Evolutionary conservation across 2,113 vertebrate species (phyloP), one percentile per base, ranked within the genome.

Genomic region (Larimichthys crocea): DNA sequence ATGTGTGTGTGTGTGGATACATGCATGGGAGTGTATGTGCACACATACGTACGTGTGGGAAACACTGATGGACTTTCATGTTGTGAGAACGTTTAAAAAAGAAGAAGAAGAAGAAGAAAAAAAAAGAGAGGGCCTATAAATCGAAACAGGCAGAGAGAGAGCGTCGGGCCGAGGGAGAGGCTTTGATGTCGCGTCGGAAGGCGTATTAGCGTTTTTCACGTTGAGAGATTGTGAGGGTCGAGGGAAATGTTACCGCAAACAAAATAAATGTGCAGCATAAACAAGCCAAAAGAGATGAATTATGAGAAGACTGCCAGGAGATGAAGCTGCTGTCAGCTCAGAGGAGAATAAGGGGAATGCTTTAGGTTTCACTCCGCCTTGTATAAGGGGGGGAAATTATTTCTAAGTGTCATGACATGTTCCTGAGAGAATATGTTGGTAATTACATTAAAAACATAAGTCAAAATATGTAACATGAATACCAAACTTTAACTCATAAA

Each of bases 161-260:
- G 48, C 7, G 48, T 20, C 40, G n/a, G 63, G 59, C 35, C 22
- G 44, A 49, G 71, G 26, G 61, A 52, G 61, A 79, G 53, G 63
- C 88, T 91, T 93, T 90, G 90, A 91, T 77, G 84, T 88, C 2
- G 2, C 5, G 68, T 78, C 73, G 52, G 63, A 82, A 80, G 80
- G 68, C 35, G 11, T 50, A 57, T 83, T 78, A 50, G 70, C 29
- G 65, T 86, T 83, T 74, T 88, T 70, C 62, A 90, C 59, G 19
- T 69, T 53, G 52, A 84, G 62, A 76, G 65, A 90, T 40, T 84
- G 80, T 76, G 86, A 77, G 76, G 69, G 64, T 59, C 9, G 26
- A 40, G 79, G 20, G 57, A 82, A 83, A 82, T 73, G 42, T 83
- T 69, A 76, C 68, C 0, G 9, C 64, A 85, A 85, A 85, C 80